Evolutionary conservation across 1,140 invertebrate genomes (phyloP), one percentile per base, ranked within the genome.

Genomic region (Philopotamus ludificatus): DNA sequence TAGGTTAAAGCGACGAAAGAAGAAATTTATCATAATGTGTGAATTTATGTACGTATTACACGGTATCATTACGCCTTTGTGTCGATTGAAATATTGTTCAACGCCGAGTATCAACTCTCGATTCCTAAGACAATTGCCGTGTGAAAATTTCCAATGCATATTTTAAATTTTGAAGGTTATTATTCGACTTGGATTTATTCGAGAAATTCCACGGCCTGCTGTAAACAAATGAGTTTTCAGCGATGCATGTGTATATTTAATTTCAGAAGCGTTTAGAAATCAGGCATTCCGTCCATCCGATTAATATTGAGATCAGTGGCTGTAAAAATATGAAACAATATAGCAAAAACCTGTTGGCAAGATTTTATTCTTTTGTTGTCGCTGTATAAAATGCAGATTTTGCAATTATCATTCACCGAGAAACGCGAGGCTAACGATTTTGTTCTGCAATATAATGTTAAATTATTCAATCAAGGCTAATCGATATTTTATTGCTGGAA

Each of bases 71-170:
- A 47, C 44, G 8, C 15, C 44, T 47, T 15, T 47, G 4, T 20
- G 15, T n/a, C 28, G 28, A 7, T 7, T 12, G 12, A 34, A 34
- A 34, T 34, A 34, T 34, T 34, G 28, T 34, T 34, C 28, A 7
- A 34, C 28, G 12, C 28, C 28, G 28, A 34, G 28, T 47, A 47
- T 47, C 44, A 7, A 47, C 28, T 47, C 44, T 47, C 44, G 44
- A 15, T 20, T 16, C 44, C 18, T 16, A 7, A 8, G 4, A 47
- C 44, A 47, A 47, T 47, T 47, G 44, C 44, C 44, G 44, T 47
- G 44, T 20, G 44, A 47, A 47, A 8, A 9, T 20, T 15, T 12
- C 15, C 44, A 47, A 47, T 7, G 44, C 18, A 20, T n/a, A 16
- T 15, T 47, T 47, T 7, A 47, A 8, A 20, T 16, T 47, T 47